phyloP scores from a whole-genome alignment of 2,888 invertebrate species.

The Temnothorax unifasciatus region DNA sequence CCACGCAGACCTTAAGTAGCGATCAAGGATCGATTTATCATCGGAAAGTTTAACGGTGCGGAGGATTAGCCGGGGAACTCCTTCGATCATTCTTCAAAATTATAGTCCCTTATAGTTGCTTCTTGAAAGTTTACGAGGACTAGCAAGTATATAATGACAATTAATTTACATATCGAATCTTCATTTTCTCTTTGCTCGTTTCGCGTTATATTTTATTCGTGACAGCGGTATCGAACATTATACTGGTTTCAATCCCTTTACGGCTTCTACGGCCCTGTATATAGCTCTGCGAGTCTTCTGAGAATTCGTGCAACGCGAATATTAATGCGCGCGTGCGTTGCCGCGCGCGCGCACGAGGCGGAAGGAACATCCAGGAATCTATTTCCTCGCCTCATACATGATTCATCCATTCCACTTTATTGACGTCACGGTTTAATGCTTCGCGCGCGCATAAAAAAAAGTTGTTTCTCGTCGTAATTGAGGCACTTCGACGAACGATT shows the following conservation, averaged over 20 bases:
- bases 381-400: slow-evolving; percentile 52
- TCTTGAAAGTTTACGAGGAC: background rate
- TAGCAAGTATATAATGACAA: background rate
- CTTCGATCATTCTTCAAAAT: background rate
- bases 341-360: slow-evolving; percentile 31
- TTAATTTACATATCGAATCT: background rate
- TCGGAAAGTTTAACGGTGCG: background rate
- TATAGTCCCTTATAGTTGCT: background rate
- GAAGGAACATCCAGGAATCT: slow-evolving; percentile 53
- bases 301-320: slow-evolving; percentile 49
- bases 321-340: slow-evolving; percentile 41
- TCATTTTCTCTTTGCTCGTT: background rate
- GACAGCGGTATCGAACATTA: slow-evolving; percentile 14
- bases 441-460: background rate
- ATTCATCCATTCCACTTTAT: slow-evolving; percentile 50
- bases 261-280: slow-evolving; percentile 11
- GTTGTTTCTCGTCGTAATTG: slow-evolving; percentile 41
- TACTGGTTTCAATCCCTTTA: slow-evolving; percentile 20
- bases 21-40: slow-evolving; percentile 27
- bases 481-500: slow-evolving; percentile 41
- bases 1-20: background rate
- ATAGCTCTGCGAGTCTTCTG: slow-evolving; percentile 36
- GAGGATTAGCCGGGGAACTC: background rate
- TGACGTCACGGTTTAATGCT: slow-evolving; percentile 49
- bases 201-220: background rate